Base-by-base conservation (phyloP, 2,888 invertebrate species). In the Drosophila stalkeri region DNA sequence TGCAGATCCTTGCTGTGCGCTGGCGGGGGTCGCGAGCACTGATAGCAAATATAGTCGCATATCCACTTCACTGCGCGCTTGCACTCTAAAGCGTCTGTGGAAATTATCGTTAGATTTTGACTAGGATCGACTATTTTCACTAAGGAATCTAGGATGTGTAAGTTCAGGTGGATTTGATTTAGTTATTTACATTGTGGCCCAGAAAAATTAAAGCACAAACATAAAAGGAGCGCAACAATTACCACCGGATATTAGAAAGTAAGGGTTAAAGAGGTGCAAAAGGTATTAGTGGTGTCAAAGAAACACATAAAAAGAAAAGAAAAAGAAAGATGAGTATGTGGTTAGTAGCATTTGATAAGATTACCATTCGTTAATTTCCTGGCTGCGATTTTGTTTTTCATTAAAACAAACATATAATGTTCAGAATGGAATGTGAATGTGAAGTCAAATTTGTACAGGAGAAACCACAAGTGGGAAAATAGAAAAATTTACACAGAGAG, bases 41-140 rank as follows among this genome's bases (percentile, higher is more conserved):
- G 99, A 92, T 97, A 97, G 63, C 97, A 96, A 88, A 99, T 99
- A 94, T 99, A 99, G 94, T 99, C 98, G 93, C 99, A 99, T 67
- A 99, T 95, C 97, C 99, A 99, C 90, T 98, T 98, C 27, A 99
- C 98, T 16, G 98, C 97, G 90, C 98, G 95, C 93, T 97, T 97
- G 92, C 98, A 97, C 93, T 98, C 98, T 89, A 97, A 94, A 62
- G 97, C 96, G 94, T 97, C 98, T 98, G 94, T 92, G 90, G 93
- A 92, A 92, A 93, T 91, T 91, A 93, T 93, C 91, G 93, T 93
- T 91, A 93, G 76, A 92, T 92, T 92, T 92, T 92, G 92, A 88
- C 91, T 92, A 92, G 92, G 91, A 91, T 92, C 91, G 91, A 92
- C 91, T 91, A 91, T 92, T 91, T 91, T 91, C 81, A 91, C 93